Evolutionary conservation across 2,888 invertebrate species (phyloP).

Genomic region (Creontiades dilutus): DNA sequence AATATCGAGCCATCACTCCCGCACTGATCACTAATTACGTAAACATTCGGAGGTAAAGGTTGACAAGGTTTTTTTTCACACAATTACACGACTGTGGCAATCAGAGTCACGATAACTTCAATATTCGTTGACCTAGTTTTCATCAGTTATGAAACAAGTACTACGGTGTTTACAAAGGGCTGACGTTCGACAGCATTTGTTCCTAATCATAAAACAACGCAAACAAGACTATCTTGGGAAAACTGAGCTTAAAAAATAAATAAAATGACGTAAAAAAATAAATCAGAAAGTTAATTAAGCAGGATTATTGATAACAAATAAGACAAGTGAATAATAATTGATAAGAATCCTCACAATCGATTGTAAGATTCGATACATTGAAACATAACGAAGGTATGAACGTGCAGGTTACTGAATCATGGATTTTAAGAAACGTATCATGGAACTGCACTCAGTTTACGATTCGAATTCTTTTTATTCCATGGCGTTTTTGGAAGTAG

Average conservation of each 20-base stretch:
- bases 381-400: not conserved
- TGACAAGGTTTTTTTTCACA: constrained; percentile 24
- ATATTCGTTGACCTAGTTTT: constrained; percentile 64
- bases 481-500: too few relatives aligned
- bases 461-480: too few relatives aligned
- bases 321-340: not conserved
- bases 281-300: constrained; percentile 55
- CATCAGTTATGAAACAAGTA: constrained; percentile 50
- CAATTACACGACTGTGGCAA: constrained; percentile 52
- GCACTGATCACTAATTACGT: constrained; percentile 34
- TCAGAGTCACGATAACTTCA: constrained; percentile 34
- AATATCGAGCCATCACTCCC: constrained; percentile 44
- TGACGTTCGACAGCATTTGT: not conserved
- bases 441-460: too few relatives aligned
- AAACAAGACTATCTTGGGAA: not conserved
- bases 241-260: not conserved
- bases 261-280: not conserved
- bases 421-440: too few relatives aligned
- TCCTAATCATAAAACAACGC: not conserved
- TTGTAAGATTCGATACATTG: not conserved
- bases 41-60: not conserved
- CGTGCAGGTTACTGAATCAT: too few relatives aligned
- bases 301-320: constrained; percentile 60
- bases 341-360: constrained; percentile 41
- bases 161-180: not conserved